These are phyloP conservation scores for Mola mola DNA, from an alignment of 2,113 vertebrate genomes.

Conservation along the genomic window DNA sequence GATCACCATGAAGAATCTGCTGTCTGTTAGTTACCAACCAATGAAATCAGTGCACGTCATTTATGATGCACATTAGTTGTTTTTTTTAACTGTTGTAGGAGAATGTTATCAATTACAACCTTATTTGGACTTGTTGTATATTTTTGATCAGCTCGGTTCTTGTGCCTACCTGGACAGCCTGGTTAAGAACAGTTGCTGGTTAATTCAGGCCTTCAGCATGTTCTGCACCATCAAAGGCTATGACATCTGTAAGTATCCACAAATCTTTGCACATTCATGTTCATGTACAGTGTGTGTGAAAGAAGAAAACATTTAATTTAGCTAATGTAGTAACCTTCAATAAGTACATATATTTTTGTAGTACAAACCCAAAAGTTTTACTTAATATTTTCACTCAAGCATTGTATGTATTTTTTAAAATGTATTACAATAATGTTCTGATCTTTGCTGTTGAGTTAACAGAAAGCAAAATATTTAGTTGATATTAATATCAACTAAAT, in stretches of 20 bases:
- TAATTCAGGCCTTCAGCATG: slow-evolving; percentile 82
- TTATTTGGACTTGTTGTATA: not conserved
- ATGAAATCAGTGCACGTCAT: not conserved
- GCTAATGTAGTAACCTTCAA: too few species aligned
- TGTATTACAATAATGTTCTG: too few species aligned
- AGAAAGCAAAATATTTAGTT: not conserved
- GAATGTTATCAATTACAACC: not conserved
- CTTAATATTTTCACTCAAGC: too few species aligned
- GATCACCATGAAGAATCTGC: slow-evolving; percentile 81
- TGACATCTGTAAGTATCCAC: slow-evolving; percentile 74
- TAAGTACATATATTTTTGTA: too few species aligned
- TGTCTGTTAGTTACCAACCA: slow-evolving; percentile 67
- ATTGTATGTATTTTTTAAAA: too few species aligned
- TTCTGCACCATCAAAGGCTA: slow-evolving; percentile 82
- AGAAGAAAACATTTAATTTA: too few species aligned
- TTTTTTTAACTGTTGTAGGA: not conserved
- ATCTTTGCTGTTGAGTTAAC: too few species aligned
- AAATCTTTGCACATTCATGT: too few species aligned
- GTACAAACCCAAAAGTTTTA: too few species aligned
- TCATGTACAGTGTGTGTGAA: not conserved
- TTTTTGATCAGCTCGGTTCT: slow-evolving; percentile 71
- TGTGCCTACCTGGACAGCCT: slow-evolving; percentile 78
- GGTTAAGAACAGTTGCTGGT: slow-evolving; percentile 78
- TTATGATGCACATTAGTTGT: not conserved
- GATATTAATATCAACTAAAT: not conserved